These are phyloP conservation scores for Anastrepha ludens DNA, from an alignment of 1,140 invertebrate species.

Conservation along the genomic window DNA sequence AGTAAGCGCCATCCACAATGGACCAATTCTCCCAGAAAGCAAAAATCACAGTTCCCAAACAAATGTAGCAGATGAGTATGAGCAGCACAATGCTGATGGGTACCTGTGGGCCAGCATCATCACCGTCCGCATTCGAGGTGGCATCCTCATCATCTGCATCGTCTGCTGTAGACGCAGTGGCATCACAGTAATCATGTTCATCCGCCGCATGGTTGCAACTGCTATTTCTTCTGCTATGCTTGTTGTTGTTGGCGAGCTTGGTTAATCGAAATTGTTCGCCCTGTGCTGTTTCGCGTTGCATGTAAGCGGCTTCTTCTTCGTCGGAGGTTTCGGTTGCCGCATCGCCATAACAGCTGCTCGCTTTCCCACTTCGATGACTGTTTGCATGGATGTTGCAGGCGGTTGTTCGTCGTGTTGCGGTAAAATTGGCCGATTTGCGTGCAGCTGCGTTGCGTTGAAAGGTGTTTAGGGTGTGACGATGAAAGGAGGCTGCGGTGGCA, in stretches of 20 bases:
- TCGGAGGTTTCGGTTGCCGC: conserved; percentile 69
- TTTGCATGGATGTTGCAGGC: conserved; percentile 53
- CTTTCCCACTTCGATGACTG: not conserved
- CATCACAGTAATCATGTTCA: conserved; percentile 23
- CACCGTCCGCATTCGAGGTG: conserved; percentile 23
- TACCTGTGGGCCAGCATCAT: conserved; percentile 75
- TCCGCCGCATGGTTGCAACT: conserved; percentile 16
- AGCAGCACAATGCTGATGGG: conserved; percentile 83
- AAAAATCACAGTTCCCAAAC: conserved; percentile 82
- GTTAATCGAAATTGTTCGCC: conserved; percentile 1
- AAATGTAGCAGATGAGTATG: conserved; percentile 83
- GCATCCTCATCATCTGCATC: conserved; percentile 55
- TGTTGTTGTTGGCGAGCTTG: not conserved
- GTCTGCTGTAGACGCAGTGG: conserved; percentile 46
- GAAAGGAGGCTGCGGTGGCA: conserved; percentile 65
- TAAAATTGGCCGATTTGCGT: conserved; percentile 62
- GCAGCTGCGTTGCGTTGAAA: conserved; percentile 49
- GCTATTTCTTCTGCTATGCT: not conserved
- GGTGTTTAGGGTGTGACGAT: conserved; percentile 67
- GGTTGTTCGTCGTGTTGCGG: conserved; percentile 28
- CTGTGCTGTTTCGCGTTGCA: conserved; percentile 51
- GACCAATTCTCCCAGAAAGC: conserved; percentile 85
- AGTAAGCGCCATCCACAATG: conserved; percentile 89
- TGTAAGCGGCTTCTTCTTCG: conserved; percentile 65
- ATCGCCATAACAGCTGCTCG: conserved; percentile 61